phyloP scores from a whole-genome alignment of 2,797 vertebrate genomes.

The Xerus rutilus region DNA sequence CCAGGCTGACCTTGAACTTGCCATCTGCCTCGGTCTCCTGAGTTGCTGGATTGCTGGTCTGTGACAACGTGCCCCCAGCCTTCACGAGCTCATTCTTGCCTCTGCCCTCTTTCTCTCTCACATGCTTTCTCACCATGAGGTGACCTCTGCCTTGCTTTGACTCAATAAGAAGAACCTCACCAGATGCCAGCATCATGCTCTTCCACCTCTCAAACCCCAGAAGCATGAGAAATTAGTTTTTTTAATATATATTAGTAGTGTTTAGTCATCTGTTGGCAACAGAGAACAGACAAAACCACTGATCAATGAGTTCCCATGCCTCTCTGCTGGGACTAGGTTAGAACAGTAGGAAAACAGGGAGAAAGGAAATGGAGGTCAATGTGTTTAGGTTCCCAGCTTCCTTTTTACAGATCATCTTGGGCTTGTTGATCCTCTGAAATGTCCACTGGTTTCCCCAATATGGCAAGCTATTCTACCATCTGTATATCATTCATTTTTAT shows the following conservation, averaged over 20 bases:
- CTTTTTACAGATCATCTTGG: neutral
- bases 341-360: neutral
- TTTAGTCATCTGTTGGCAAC: neutral
- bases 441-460: neutral
- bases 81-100: neutral
- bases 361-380: neutral
- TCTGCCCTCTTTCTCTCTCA: neutral
- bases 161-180: neutral
- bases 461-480: neutral
- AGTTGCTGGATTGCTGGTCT: too few species aligned
- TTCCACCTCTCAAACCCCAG: neutral
- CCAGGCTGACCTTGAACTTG: too few species aligned
- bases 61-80: too few species aligned
- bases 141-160: neutral
- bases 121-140: neutral
- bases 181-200: neutral
- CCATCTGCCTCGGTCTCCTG: too few species aligned
- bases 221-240: neutral
- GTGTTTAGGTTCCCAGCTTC: neutral
- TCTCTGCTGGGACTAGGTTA: neutral
- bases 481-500: neutral
- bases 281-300: neutral
- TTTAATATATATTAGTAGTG: neutral
- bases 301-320: neutral
- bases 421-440: neutral